Conservation (phyloP, 2,888 invertebrate genomes). For the Tenthredo distinguenda region DNA sequence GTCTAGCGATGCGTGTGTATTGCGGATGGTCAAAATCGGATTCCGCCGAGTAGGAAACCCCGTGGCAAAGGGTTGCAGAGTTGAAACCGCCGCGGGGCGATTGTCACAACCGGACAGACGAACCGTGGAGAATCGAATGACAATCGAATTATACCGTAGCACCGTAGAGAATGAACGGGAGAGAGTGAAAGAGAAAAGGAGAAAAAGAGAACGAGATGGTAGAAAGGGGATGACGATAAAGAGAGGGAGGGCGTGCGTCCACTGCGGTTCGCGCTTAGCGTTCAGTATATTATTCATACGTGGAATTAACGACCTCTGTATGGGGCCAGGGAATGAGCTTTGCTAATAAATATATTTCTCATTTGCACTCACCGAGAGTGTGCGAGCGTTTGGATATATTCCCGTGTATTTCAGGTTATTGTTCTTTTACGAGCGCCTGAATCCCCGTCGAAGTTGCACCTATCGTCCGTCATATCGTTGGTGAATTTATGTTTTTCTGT, state of each 20-base stretch:
- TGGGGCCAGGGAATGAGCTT: conserved; percentile 44
- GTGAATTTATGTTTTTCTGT: conserved; percentile 15
- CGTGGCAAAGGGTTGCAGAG: conserved; percentile 48
- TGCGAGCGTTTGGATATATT: not conserved
- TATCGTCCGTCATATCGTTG: conserved; percentile 25
- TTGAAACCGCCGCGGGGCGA: conserved; percentile 50
- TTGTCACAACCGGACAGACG: conserved; percentile 58
- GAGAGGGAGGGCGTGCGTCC: conserved; percentile 53
- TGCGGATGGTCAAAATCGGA: conserved; percentile 12
- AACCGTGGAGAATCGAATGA: conserved; percentile 73
- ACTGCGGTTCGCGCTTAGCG: conserved; percentile 46
- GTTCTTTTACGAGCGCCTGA: conserved; percentile 48
- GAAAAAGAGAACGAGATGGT: not conserved
- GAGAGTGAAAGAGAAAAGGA: not conserved
- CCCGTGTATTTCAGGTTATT: conserved; percentile 42
- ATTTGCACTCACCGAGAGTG: conserved; percentile 55
- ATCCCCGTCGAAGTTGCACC: conserved; percentile 20
- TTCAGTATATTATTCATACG: conserved; percentile 67
- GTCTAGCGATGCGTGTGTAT: not conserved
- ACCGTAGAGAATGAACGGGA: conserved; percentile 57
- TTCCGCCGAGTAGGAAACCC: not conserved
- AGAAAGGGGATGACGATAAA: conserved; percentile 21
- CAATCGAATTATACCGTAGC: conserved; percentile 74
- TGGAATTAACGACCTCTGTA: conserved; percentile 66
- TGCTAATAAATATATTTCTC: conserved; percentile 55